These are phyloP conservation scores for Salvelinus namaycush DNA, from an alignment of 2,113 vertebrate species.

Conservation along the genomic window DNA sequence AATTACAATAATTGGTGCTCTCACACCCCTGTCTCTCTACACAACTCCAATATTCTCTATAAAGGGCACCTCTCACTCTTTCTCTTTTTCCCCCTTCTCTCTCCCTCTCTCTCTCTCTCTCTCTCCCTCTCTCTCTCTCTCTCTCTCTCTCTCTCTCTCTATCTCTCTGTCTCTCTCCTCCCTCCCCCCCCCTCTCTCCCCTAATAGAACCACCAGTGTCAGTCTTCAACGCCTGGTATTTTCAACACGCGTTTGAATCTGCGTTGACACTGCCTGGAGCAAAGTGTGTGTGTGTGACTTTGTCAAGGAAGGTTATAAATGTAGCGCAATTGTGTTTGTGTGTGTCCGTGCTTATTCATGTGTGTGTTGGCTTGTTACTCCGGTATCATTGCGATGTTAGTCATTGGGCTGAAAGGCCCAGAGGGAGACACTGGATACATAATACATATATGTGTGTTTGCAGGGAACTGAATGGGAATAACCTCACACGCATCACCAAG, in stretches of 20 bases:
- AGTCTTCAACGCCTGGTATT: conserved; percentile 12
- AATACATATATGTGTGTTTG: conserved; percentile 53
- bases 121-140: too few species aligned
- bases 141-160: too few species aligned
- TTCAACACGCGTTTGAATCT: too few species aligned
- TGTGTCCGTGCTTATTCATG: background rate
- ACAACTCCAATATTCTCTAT: too few species aligned
- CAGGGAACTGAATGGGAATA: conserved; percentile 98
- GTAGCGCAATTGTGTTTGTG: background rate
- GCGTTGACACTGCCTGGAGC: too few species aligned
- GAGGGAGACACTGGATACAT: conserved; percentile 38
- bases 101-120: too few species aligned
- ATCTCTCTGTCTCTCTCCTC: too few species aligned
- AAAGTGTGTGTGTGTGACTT: too few species aligned
- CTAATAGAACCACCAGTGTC: conserved; percentile 8
- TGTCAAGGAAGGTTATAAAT: too few species aligned
- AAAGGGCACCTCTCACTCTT: too few species aligned
- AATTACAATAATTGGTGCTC: background rate
- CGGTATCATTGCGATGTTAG: conserved; percentile 34
- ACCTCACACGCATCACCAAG: conserved; percentile 93
- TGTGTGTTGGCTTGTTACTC: conserved; percentile 11
- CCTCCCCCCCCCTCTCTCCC: too few species aligned
- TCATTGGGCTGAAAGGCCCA: conserved; percentile 39
- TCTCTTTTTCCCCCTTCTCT: rapidly evolving
- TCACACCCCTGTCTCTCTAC: background rate